Base-by-base conservation (phyloP, 1,140 invertebrate species). In the Ganaspis sp. region DNA sequence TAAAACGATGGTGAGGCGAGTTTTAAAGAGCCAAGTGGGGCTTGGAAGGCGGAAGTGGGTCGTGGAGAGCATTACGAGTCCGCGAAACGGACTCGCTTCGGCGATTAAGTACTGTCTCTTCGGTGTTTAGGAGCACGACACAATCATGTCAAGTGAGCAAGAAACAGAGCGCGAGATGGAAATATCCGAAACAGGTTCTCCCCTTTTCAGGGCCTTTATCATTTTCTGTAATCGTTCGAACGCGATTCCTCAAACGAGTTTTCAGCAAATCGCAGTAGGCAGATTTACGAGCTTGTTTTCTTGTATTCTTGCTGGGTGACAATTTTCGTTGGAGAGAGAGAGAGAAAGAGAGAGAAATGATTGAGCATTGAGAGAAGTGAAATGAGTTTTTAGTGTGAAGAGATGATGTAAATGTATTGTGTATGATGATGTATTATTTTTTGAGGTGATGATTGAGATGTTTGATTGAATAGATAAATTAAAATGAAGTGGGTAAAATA, bases 111-210 rank as follows among this genome's bases (percentile, higher is more conserved):
- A 84, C 80, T 84, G 80, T 84, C 81, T 81, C 77, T 75, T 80
- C 76, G 73, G 73, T 72, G 77, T 75, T 83, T 81, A 78, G 79
- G 73, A 79, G 75, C 64, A 76, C 79, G 76, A 78, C 79, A 80
- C 80, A 80, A 81, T 81, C 74, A 74, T 78, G 73, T 74, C 73
- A 77, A 79, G 76, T 72, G 77, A 78, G 40, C 75, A 82, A 78
- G 74, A 86, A 86, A 83, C 83, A 85, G 83, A 86, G 82, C 83
- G 85, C 79, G 81, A 81, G 79, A 79, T 80, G 80, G 78, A 83
- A 85, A 85, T 84, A 79, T 80, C 76, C 76, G 76, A 81, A 80
- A 82, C 78, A 80, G 78, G 77, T 82, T 78, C 77, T 73, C 34
- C 69, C n/a, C 49, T 77, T 75, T 75, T 72, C 29, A 34, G 6